Base-by-base conservation (phyloP, 2,888 invertebrate species). In the Tholera decimalis region DNA sequence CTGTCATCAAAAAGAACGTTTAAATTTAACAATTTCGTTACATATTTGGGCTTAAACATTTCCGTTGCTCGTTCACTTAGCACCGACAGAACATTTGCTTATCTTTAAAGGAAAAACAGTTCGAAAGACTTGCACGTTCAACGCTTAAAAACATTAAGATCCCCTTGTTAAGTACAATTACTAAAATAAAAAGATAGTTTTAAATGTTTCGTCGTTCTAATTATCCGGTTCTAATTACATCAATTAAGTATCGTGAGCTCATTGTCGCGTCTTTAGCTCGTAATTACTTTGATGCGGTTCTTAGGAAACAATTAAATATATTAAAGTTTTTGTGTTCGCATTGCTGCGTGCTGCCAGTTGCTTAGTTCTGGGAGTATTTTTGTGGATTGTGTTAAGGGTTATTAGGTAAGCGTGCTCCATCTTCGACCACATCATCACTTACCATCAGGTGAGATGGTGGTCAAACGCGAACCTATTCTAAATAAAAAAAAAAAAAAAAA, bases 231-330 rank as follows among this genome's bases (percentile, higher is more conserved):
- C 75, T 87, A 89, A 90, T 91, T 89, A 83, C 77, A 56, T 80
- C 85, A 87, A 89, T 88, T 89, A 88, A 75, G 79, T 79, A 77
- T 82, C 73, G 74, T 74, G 77, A 79, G 83, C 69, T 80, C 82
- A 81, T 80, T 86, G 84, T 85, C 84, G 78, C 80, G 51, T 70
- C 68, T 75, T 74, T 64, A 70, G 77, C 54, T 47, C 49, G 50
- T 74, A 77, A 83, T 83, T 84, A 77, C 67, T 55, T 37, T 68
- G 77, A 77, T 77, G 74, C 43, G 50, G 61, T 88, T 88, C 86
- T 77, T 63, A 65, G 77, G 82, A 88, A 83, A 84, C 79, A 75
- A 86, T 88, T 88, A 86, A 68, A 73, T 74, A 79, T 77, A 72
- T 64, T 77, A 75, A 66, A 69, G 41, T 56, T 64, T 68, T 77